Evolutionary conservation across 1,140 invertebrate species (phyloP).

Genomic region (Amphibalanus amphitrite): DNA sequence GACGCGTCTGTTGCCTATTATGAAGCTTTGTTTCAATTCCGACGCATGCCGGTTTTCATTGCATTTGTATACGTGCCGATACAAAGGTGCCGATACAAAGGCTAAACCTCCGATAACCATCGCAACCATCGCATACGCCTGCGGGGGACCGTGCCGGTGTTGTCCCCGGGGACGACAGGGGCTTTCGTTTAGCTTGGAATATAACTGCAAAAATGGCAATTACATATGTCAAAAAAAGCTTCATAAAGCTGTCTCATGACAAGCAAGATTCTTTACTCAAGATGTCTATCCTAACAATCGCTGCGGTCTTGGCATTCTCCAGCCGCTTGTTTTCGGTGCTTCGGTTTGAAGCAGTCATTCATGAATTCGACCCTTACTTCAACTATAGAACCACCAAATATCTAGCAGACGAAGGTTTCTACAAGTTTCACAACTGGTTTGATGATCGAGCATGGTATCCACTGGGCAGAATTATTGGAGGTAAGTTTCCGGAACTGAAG

Average conservation of each 20-base stretch:
- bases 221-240: slow-evolving; percentile 32
- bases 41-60: background rate
- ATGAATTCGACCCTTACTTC: slow-evolving; percentile 98
- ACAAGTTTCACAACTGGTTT: slow-evolving; percentile 98
- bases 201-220: slow-evolving; percentile 14
- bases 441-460: slow-evolving; percentile 98
- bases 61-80: background rate
- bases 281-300: slow-evolving; percentile 72
- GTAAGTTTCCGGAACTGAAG: too few relatives aligned
- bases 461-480: slow-evolving; percentile 87
- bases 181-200: background rate
- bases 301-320: slow-evolving; percentile 83
- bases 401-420: slow-evolving; percentile 89
- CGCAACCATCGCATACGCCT: too few relatives aligned
- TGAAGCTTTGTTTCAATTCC: background rate
- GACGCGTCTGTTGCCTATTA: background rate
- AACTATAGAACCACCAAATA: slow-evolving; percentile 94
- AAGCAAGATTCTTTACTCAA: slow-evolving; percentile 92
- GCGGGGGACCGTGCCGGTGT: too few relatives aligned
- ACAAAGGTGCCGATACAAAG: too few relatives aligned
- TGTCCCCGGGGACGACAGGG: too few relatives aligned
- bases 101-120: too few relatives aligned
- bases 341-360: slow-evolving; percentile 92
- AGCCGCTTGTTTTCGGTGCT: slow-evolving; percentile 90
- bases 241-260: slow-evolving; percentile 29